phyloP scores from a whole-genome alignment of 2,888 invertebrate species.

The Patella caerulea region DNA sequence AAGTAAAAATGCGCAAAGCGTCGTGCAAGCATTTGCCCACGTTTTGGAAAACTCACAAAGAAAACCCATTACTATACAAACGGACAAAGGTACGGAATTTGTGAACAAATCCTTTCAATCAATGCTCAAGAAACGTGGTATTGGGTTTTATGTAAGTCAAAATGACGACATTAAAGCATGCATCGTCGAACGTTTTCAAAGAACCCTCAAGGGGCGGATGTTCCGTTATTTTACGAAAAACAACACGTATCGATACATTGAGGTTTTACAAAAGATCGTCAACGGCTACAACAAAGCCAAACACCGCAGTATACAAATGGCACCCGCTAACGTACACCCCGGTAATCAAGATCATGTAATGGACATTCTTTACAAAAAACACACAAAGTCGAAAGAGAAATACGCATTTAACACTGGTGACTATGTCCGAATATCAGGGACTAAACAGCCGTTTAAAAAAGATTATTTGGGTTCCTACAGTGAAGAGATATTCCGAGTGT shows the following conservation, averaged over 20 bases:
- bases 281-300: slow-evolving; percentile 31
- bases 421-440: neutral
- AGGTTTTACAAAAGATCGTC: slow-evolving; percentile 24
- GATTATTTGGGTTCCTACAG: neutral
- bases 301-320: slow-evolving; percentile 31
- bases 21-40: no score
- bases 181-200: no score
- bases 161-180: no score
- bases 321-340: slow-evolving; percentile 30
- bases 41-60: no score
- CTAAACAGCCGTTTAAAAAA: neutral
- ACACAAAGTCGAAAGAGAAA: neutral
- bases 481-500: slow-evolving; percentile 1
- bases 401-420: neutral
- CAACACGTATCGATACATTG: slow-evolving; percentile 15
- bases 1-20: no score
- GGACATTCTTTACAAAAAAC: neutral
- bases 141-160: no score
- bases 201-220: no score
- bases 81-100: no score
- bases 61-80: no score
- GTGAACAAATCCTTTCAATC: slow-evolving; percentile 30
- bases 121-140: no score
- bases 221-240: no score
- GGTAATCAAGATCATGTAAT: slow-evolving; percentile 11